A percentile compares a stretch with the other conserved stretches of the same genome.
These are phyloP conservation scores for Sciaenops ocellatus DNA, from an alignment of 2,797 vertebrate genomes.

Conservation along the genomic window DNA sequence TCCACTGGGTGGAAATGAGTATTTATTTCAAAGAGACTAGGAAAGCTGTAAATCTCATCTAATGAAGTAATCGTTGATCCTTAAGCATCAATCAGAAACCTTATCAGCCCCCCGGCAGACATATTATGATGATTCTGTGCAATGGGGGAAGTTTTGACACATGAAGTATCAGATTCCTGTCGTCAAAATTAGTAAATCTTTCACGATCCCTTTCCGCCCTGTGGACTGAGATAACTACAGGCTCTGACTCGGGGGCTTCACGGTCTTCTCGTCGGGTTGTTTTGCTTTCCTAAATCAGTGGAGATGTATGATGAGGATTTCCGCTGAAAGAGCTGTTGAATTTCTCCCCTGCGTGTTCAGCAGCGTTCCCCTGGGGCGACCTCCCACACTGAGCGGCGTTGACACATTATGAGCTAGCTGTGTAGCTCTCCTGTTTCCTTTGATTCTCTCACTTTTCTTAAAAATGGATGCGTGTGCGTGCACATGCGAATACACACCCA, in stretches of 20 bases:
- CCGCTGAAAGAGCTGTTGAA: slow-evolving; percentile 71
- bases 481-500: not conserved
- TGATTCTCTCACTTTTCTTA: slow-evolving; percentile 54
- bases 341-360: slow-evolving; percentile 67
- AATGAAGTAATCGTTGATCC: slow-evolving; percentile 24
- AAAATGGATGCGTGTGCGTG: not conserved
- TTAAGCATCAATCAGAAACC: slow-evolving; percentile 32
- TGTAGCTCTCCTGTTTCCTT: slow-evolving; percentile 46
- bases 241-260: slow-evolving; percentile 2
- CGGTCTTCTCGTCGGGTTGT: slow-evolving; percentile 54
- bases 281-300: slow-evolving; percentile 71
- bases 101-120: slow-evolving; percentile 17
- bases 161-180: slow-evolving; percentile 48
- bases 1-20: slow-evolving; percentile 7
- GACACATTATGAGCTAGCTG: slow-evolving; percentile 57
- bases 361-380: slow-evolving; percentile 54
- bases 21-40: slow-evolving; percentile 49
- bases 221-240: slow-evolving; percentile 20
- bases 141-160: slow-evolving; percentile 26
- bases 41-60: slow-evolving; percentile 43
- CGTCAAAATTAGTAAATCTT: slow-evolving; percentile 60
- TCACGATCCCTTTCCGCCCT: slow-evolving; percentile 43
- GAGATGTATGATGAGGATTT: slow-evolving; percentile 73
- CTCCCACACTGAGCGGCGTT: slow-evolving; percentile 72
- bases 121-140: not conserved